Evolutionary conservation across 2,113 vertebrate species (phyloP).

Genomic region (Gambusia holbrooki): DNA sequence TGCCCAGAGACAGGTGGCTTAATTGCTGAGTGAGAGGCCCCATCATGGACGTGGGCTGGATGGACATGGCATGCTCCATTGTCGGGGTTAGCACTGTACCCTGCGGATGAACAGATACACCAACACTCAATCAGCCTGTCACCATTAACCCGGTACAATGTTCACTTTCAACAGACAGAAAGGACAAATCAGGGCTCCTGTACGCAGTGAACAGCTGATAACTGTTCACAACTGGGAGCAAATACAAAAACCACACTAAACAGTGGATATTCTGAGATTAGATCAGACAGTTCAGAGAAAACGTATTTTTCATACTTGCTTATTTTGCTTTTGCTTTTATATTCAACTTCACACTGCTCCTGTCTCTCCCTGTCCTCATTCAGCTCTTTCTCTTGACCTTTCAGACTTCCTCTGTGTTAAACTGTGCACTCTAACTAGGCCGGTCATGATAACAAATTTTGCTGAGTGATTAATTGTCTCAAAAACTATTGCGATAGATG

Average conservation of each 20-base stretch:
- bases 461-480: too few species aligned
- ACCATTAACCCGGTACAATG: background rate
- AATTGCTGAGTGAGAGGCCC: constrained; percentile 90
- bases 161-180: background rate
- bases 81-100: constrained; percentile 89
- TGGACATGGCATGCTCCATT: constrained; percentile 90
- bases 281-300: background rate
- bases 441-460: too few species aligned
- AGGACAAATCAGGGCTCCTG: background rate
- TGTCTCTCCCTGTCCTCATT: background rate
- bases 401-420: background rate
- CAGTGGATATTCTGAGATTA: too few species aligned
- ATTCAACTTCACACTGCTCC: background rate
- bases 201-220: too few species aligned
- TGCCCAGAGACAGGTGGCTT: constrained; percentile 89
- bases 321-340: background rate
- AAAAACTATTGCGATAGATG: too few species aligned
- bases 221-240: too few species aligned
- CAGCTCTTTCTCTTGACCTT: background rate
- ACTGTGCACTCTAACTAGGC: background rate
- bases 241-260: too few species aligned
- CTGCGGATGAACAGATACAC: constrained; percentile 63
- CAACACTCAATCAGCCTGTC: background rate
- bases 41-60: constrained; percentile 92
- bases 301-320: background rate